Evolutionary conservation across 64 coral and sea anemone genomes (phyloP).

Genomic region (Montipora sp.): DNA sequence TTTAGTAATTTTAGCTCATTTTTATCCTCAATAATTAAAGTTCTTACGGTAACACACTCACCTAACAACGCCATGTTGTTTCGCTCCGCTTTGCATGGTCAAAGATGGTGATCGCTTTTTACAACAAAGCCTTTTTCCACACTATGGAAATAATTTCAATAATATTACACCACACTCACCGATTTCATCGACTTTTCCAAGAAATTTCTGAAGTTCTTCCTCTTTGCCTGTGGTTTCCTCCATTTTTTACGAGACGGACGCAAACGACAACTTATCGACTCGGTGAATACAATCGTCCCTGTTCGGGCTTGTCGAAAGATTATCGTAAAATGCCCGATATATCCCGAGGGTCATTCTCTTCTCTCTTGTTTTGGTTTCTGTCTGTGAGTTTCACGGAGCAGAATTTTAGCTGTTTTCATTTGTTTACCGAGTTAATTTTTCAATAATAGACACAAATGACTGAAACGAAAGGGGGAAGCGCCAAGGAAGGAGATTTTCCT

Average conservation of each 20-base stretch:
- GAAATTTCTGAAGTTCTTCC: constrained; percentile 71
- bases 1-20: too few relatives aligned
- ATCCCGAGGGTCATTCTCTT: neutral
- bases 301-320: constrained; percentile 24
- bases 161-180: constrained; percentile 24
- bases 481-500: neutral
- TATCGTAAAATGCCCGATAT: neutral
- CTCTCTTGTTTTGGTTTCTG: neutral
- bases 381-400: neutral
- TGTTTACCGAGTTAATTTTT: neutral
- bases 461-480: neutral
- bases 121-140: too few relatives aligned
- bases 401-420: constrained; percentile 7
- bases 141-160: neutral
- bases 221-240: constrained; percentile 74
- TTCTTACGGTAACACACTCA: too few relatives aligned
- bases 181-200: constrained; percentile 86
- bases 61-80: too few relatives aligned
- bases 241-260: constrained; percentile 57
- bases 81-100: too few relatives aligned
- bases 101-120: too few relatives aligned
- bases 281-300: neutral
- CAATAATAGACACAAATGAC: neutral
- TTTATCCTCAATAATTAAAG: too few relatives aligned
- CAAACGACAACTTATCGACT: constrained; percentile 45